These are phyloP conservation scores for Heliornis fulica DNA, from an alignment of 2,113 vertebrate genomes.

Conservation along the genomic window DNA sequence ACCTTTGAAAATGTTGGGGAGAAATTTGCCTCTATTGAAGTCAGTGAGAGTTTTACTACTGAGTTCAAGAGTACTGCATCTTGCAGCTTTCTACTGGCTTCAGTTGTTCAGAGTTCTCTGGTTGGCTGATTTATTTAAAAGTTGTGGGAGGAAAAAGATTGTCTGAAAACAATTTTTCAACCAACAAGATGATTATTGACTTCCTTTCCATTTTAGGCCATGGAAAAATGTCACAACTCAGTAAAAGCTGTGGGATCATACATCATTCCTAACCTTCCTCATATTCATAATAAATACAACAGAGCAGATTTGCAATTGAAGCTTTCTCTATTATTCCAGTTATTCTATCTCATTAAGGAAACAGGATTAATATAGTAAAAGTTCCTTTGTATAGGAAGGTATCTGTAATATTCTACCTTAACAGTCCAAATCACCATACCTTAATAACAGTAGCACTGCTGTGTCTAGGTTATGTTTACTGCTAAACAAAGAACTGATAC, in stretches of 20 bases:
- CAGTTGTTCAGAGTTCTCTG: background rate
- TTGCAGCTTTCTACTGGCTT: constrained; percentile 5
- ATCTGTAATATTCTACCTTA: background rate
- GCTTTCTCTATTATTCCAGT: background rate
- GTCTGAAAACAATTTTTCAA: background rate
- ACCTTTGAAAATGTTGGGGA: constrained; percentile 7
- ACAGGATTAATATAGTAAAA: background rate
- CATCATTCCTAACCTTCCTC: background rate
- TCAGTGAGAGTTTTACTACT: background rate
- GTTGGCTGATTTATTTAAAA: background rate
- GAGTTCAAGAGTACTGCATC: background rate
- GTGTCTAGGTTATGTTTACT: background rate
- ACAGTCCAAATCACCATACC: background rate
- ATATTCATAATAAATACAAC: background rate
- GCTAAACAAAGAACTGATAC: background rate
- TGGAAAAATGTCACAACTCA: background rate
- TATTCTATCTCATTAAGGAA: background rate
- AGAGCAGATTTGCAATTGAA: background rate
- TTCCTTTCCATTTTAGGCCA: background rate
- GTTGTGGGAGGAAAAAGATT: background rate
- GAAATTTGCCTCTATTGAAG: constrained; percentile 10
- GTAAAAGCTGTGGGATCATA: background rate
- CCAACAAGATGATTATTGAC: background rate
- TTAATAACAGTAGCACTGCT: background rate
- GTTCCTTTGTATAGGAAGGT: background rate